phyloP scores from a whole-genome alignment of 2,113 vertebrate genomes.

The Corvus hawaiiensis region DNA sequence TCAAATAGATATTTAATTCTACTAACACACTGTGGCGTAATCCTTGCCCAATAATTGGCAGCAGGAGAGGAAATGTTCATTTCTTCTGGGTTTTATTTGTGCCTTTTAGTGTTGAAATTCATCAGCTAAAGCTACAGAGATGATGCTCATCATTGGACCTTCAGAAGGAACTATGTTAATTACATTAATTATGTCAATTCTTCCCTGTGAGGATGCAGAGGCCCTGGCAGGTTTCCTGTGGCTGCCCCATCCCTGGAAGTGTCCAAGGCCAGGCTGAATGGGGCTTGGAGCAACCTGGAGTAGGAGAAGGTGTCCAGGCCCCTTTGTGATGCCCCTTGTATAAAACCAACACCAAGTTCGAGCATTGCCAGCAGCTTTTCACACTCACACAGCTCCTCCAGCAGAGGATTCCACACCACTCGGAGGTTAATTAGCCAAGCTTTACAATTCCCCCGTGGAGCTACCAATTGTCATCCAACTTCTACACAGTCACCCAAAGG shows the following conservation, averaged over 20 bases:
- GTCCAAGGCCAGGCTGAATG: neutral
- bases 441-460: neutral
- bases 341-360: neutral
- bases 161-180: neutral
- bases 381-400: neutral
- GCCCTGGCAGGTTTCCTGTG: neutral
- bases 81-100: neutral
- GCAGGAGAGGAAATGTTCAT: neutral
- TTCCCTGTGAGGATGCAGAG: neutral
- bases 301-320: neutral
- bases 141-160: neutral
- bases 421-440: neutral
- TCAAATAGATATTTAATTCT: conserved; percentile 31
- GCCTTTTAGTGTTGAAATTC: neutral
- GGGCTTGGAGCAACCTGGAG: neutral
- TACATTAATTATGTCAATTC: neutral
- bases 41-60: neutral
- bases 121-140: neutral
- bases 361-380: neutral
- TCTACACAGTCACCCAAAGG: neutral
- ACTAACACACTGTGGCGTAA: neutral
- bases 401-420: neutral
- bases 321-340: neutral
- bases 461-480: neutral
- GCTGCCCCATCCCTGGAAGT: neutral